Conservation (phyloP, 2,113 vertebrate genomes). For the Syrrhaptes paradoxus region DNA sequence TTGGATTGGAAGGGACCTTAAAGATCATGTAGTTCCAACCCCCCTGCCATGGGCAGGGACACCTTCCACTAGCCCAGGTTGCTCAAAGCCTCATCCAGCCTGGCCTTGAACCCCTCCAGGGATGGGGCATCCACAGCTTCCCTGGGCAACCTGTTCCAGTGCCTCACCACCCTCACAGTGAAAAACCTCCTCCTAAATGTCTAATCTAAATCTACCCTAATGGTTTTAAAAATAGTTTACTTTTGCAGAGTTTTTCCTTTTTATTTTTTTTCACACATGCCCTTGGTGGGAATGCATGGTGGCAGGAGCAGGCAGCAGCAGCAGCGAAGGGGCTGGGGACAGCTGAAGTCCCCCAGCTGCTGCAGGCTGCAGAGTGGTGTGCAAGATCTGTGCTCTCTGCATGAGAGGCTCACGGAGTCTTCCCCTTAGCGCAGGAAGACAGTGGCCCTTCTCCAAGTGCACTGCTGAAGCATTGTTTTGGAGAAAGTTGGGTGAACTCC, state of each 20-base stretch:
- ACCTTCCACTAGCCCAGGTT: no score
- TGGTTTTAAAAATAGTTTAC: neutral
- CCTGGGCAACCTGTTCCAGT: no score
- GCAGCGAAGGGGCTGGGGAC: neutral
- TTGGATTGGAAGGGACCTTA: no score
- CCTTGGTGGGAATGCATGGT: neutral
- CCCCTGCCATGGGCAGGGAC: no score
- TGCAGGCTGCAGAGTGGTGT: neutral
- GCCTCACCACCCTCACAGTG: no score
- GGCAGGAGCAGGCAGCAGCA: neutral
- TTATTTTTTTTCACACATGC: neutral
- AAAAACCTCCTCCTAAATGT: no score
- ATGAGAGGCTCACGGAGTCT: rapidly evolving
- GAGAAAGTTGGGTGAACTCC: neutral
- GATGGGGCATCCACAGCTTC: no score
- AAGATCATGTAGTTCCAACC: no score
- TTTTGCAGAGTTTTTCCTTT: neutral
- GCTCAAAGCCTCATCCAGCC: no score
- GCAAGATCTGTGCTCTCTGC: neutral
- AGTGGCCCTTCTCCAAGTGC: neutral
- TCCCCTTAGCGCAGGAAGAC: neutral
- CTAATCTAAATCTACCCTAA: no score
- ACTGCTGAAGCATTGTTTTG: neutral
- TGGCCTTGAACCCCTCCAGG: no score
- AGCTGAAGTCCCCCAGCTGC: neutral